phyloP scores from a whole-genome alignment of 2,888 invertebrate species.

The Orchesella flavescens region DNA sequence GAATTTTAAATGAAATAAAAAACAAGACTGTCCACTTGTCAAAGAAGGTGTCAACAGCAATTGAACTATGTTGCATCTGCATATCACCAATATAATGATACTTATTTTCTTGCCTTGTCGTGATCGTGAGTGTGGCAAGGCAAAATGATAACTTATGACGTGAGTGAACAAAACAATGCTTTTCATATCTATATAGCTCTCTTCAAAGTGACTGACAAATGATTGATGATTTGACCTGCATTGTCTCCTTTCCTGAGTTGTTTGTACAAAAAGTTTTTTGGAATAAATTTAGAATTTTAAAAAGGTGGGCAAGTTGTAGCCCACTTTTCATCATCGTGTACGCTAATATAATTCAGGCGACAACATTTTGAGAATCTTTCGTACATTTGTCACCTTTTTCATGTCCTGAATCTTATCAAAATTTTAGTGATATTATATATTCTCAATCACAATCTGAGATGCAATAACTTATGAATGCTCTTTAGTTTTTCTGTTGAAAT shows the following conservation, averaged over 20 bases:
- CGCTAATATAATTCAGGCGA: too few relatives aligned
- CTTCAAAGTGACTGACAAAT: conserved; percentile 49
- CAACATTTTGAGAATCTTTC: too few relatives aligned
- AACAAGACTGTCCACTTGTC: conserved; percentile 62
- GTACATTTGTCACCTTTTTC: too few relatives aligned
- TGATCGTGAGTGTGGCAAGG: conserved; percentile 39
- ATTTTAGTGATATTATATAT: too few relatives aligned
- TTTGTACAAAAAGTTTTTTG: not conserved
- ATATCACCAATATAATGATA: not conserved
- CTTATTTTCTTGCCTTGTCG: not conserved
- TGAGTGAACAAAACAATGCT: not conserved
- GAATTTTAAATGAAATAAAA: conserved; percentile 30
- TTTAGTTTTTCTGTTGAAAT: too few relatives aligned
- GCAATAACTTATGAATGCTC: too few relatives aligned
- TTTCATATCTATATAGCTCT: not conserved
- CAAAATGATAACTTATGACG: conserved; percentile 24
- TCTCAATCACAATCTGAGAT: too few relatives aligned
- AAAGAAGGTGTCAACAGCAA: conserved; percentile 57
- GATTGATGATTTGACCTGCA: conserved; percentile 48
- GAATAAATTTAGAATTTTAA: conserved; percentile 14
- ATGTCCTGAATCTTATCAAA: too few relatives aligned
- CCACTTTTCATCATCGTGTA: not conserved
- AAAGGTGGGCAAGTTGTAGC: not conserved
- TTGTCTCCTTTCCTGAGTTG: not conserved
- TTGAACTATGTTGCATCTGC: conserved; percentile 10